Evolutionary conservation across 2,797 vertebrate species (phyloP), one percentile per base, ranked within the genome.

Genomic region (Rhinichthys osculus): DNA sequence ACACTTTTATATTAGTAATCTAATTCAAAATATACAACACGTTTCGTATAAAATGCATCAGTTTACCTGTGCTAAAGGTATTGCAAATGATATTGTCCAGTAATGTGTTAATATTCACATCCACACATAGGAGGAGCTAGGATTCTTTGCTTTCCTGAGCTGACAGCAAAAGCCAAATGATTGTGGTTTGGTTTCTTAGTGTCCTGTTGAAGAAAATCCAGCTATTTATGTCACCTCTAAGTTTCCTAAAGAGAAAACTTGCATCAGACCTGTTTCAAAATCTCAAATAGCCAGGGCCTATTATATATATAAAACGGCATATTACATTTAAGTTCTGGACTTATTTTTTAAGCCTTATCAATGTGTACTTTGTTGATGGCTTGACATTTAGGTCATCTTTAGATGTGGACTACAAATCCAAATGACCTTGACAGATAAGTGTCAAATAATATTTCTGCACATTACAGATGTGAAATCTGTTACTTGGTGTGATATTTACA

Each of bases 71-170:
- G 33, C 14, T 23, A 27, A 54, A 40, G 19, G 35, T 78, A 19
- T 40, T 77, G 54, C 4, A 23, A 33, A 23, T 35, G 1, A 23
- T 3, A 23, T 19, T 38, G 23, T 52, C 21, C 1, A 69, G 38
- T 19, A 78, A 35, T 84, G 85, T 84, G 71, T 57, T 88, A 67
- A 72, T 71, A 4, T 71, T n/a, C 35, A 62, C 52, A 10, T 84
- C 38, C 57, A 67, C 84, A 82, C n/a, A 83, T 69, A 91, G 90
- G 86, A 88, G 91, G 90, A 71, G 88, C 90, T 85, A 77, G 21
- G 21, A 81, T 72, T 50, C 86, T 83, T 85, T 54, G 71, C 52
- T 82, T 72, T 50, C 21, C 9, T 6, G 30, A 23, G 21, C 21
- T 74, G 30, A 83, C 50, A 42, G 38, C 70, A n/a, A 47, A 62